A percentile compares a stretch with the other conserved stretches of the same genome.
Conservation (phyloP, 2,113 vertebrate genomes). For the Melanerpes aurifrons region DNA sequence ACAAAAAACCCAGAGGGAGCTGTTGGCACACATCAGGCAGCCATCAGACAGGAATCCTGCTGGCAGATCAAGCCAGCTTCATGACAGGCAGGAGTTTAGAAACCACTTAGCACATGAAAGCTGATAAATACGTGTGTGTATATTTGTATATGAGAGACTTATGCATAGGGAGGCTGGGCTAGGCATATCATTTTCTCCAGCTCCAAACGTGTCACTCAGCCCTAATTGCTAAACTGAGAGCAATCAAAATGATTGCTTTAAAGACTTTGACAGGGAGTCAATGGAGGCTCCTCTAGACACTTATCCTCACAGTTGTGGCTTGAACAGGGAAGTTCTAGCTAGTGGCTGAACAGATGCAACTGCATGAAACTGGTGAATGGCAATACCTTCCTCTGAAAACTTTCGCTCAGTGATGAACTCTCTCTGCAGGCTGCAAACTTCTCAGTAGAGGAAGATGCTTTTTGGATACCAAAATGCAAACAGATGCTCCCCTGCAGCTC, state of each 20-base stretch:
- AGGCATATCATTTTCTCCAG: neutral
- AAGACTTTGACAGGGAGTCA: neutral
- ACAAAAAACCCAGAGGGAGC: slow-evolving; percentile 55
- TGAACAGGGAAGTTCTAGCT: neutral
- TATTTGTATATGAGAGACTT: neutral
- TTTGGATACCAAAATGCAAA: neutral
- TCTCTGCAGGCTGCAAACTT: neutral
- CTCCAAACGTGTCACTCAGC: neutral
- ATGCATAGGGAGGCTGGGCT: neutral
- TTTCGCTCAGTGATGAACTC: fast-evolving
- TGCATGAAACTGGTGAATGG: neutral
- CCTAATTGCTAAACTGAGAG: neutral
- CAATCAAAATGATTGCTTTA: neutral
- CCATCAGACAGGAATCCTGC: slow-evolving; percentile 15
- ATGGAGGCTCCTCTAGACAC: neutral
- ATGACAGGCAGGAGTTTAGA: slow-evolving; percentile 19
- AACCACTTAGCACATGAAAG: slow-evolving; percentile 15
- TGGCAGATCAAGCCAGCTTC: neutral
- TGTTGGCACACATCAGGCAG: slow-evolving; percentile 14
- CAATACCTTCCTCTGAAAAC: neutral
- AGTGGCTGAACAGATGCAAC: neutral
- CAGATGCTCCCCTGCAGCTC: neutral
- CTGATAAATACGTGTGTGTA: neutral
- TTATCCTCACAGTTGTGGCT: neutral
- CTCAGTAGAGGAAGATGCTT: fast-evolving